phyloP scores from a whole-genome alignment of 2,797 vertebrate genomes.

The Myotis planiceps region DNA sequence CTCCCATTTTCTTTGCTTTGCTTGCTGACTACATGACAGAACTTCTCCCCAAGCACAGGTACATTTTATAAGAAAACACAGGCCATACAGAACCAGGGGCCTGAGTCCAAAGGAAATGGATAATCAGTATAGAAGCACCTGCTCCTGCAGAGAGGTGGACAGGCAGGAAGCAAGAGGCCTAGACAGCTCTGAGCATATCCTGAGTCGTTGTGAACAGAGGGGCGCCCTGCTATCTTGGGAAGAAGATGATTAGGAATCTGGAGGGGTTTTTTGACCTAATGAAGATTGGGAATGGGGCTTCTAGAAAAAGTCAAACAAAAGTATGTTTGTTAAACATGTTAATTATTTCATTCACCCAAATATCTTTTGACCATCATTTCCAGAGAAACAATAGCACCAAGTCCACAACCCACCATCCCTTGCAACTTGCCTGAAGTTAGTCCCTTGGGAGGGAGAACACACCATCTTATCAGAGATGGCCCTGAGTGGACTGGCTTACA shows the following conservation, averaged over 20 bases:
- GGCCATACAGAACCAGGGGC: background rate
- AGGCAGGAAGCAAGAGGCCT: fast-evolving
- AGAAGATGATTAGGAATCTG: background rate
- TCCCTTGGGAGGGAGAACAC: background rate
- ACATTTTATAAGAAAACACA: background rate
- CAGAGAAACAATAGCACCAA: background rate
- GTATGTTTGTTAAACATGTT: background rate
- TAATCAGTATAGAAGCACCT: background rate
- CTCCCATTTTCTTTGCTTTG: background rate
- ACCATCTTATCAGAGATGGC: background rate
- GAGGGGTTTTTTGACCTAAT: background rate
- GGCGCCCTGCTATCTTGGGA: background rate
- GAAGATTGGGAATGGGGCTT: background rate
- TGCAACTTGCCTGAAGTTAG: background rate
- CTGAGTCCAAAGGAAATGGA: background rate
- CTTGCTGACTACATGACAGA: background rate
- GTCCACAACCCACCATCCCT: fast-evolving
- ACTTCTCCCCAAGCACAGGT: fast-evolving
- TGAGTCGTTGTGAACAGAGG: background rate
- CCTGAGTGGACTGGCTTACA: background rate
- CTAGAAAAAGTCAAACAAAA: background rate
- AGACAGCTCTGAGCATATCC: background rate
- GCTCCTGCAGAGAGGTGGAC: background rate
- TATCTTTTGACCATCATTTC: background rate
- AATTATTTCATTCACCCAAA: background rate